Evolutionary conservation across 2,113 vertebrate species (phyloP), one percentile per base, ranked within the genome.

Genomic region (Struthidea cinerea): DNA sequence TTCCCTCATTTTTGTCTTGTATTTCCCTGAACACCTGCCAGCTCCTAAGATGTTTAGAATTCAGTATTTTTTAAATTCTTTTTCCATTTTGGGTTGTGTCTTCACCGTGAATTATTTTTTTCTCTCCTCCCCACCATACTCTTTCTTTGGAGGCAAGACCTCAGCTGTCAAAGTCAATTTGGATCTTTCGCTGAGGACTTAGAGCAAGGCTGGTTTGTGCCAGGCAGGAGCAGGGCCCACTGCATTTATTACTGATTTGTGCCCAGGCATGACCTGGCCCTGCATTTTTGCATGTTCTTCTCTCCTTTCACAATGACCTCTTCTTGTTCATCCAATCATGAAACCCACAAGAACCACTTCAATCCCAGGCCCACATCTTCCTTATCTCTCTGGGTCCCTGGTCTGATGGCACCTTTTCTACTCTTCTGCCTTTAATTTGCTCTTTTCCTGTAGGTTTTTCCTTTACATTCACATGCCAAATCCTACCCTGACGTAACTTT

Each of bases 1-100:
- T 77, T 84, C 50, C 59, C 59, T 79, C 16, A 1, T 57, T 94
- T 80, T 85, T 53, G 52, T 41, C 68, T 64, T 77, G 17, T 47
- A 33, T 78, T 96, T 93, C 50, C 46, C 35, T 74, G 59, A 93
- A 47, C 61, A 52, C 39, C 50, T 90, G 41, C 86, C 81, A 92
- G 60, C 20, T 87, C 32, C 46, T 57, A 49, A 73, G 19, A 27
- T 52, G 22, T 63, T 93, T 59, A 77, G 44, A 32, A 17, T 47
- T 82, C 6, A 10, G 13, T n/a, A 11, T 21, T 76, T 92, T 88
- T 49, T 0, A 4, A 81, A 53, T 39, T 35, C 6, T 80, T 82
- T 47, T 75, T 42, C 47, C 28, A 46, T 65, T 73, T 79, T 28
- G 50, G 13, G 20, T 49, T 87, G 55, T 22, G 10, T 79, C 44